Evolutionary conservation across 2,113 vertebrate species (phyloP).

Genomic region (Stictonetta naevosa): DNA sequence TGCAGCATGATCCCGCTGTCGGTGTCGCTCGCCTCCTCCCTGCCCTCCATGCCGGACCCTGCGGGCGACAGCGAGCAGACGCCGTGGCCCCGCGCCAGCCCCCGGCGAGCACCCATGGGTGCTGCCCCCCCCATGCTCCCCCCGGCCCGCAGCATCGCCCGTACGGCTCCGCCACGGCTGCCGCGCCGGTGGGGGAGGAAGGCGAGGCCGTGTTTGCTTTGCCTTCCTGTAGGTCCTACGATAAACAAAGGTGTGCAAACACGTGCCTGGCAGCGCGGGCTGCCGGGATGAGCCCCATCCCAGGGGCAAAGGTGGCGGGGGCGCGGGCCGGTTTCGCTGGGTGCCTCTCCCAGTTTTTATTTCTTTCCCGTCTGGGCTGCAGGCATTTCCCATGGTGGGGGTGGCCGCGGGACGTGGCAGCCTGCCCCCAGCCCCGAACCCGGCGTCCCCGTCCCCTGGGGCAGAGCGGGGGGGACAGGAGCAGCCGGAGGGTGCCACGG

Average conservation of each 20-base stretch:
- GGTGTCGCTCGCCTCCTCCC: slow-evolving; percentile 4
- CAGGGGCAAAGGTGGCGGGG: slow-evolving; percentile 22
- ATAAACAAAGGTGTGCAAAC: slow-evolving; percentile 9
- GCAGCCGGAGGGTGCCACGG: fast-evolving
- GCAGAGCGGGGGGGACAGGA: neutral
- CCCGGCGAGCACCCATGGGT: too few species aligned
- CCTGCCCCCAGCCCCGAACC: neutral
- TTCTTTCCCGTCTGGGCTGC: neutral
- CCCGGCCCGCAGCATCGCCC: neutral
- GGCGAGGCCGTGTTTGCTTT: neutral
- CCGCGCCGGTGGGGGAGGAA: neutral
- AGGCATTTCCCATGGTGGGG: neutral
- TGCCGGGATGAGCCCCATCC: neutral
- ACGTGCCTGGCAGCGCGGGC: neutral
- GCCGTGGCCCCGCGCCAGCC: too few species aligned
- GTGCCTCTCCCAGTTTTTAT: neutral
- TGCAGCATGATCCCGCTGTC: slow-evolving; percentile 5
- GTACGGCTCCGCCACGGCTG: neutral
- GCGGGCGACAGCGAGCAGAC: neutral
- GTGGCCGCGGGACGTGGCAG: neutral
- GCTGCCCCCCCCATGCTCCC: too few species aligned
- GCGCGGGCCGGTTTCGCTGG: neutral
- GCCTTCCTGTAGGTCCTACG: neutral
- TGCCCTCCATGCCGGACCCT: neutral
- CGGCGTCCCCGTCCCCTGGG: neutral